These are phyloP conservation scores for Eubasilissa regina DNA, from an alignment of 1,140 invertebrate genomes.

Conservation along the genomic window DNA sequence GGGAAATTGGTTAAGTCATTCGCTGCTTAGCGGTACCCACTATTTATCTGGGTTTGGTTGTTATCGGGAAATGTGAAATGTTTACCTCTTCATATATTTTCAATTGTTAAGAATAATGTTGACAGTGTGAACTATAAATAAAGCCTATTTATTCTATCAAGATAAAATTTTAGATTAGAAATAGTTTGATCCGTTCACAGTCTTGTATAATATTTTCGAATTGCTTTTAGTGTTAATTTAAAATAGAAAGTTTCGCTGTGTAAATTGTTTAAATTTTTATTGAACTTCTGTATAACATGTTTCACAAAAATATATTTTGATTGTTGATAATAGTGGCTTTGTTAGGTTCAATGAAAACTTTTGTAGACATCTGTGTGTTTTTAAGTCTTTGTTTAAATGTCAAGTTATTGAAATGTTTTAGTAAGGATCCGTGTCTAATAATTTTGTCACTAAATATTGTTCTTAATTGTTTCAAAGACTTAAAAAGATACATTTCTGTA, in stretches of 20 bases:
- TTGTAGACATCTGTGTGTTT: conserved; percentile 3
- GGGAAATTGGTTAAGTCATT: not conserved
- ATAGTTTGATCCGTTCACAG: conserved; percentile 11
- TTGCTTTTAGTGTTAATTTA: conserved; percentile 36
- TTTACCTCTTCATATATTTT: conserved; percentile 17
- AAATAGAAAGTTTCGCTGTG: not conserved
- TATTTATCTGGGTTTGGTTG: conserved; percentile 6
- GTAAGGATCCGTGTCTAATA: not conserved
- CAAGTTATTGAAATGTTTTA: not conserved
- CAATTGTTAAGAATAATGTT: not conserved
- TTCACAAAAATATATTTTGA: conserved; percentile 3
- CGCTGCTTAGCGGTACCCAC: too few species aligned
- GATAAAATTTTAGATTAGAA: conserved; percentile 5
- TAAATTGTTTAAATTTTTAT: conserved; percentile 15
- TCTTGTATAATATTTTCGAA: conserved; percentile 33
- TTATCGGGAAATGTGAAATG: not conserved
- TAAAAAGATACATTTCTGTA: conserved; percentile 31
- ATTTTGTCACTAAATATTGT: not conserved
- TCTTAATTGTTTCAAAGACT: conserved; percentile 12
- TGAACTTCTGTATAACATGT: conserved; percentile 3
- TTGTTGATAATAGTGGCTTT: conserved; percentile 25
- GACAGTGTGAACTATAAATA: conserved; percentile 2
- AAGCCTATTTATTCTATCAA: conserved; percentile 22
- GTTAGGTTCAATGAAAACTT: conserved; percentile 4
- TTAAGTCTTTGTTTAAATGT: conserved; percentile 22